Conservation (phyloP, 2,113 vertebrate species). For the Charadrius vociferus region DNA sequence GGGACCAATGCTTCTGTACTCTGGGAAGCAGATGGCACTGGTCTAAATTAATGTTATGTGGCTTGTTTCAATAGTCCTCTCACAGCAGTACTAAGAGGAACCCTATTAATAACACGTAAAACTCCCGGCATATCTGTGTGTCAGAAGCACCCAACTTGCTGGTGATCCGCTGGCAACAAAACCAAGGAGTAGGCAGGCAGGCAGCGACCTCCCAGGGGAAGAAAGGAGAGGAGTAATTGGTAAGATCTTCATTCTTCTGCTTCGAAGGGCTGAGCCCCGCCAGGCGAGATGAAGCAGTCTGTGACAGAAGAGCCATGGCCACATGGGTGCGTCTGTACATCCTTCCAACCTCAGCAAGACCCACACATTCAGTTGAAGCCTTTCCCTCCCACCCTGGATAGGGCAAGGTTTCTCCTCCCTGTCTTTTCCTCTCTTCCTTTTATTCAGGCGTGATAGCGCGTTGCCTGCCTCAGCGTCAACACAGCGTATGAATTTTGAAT, state of each 20-base stretch:
- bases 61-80: background rate
- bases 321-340: rapidly evolving
- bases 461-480: background rate
- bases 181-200: background rate
- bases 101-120: background rate
- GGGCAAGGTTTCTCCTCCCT: background rate
- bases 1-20: background rate
- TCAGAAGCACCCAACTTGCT: background rate
- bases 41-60: background rate
- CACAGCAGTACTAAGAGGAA: background rate
- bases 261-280: background rate
- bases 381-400: background rate
- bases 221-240: background rate
- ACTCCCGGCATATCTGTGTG: rapidly evolving
- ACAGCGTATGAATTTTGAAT: background rate
- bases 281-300: background rate
- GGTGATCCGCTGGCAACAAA: background rate
- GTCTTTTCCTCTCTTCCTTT: background rate
- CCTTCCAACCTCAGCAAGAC: background rate
- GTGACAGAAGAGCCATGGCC: rapidly evolving
- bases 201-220: background rate
- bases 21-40: background rate
- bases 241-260: background rate
- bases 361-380: background rate
- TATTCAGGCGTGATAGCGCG: background rate